These are phyloP conservation scores for Lacerta bilineata DNA, from an alignment of 2,797 vertebrate genomes.

Conservation along the genomic window DNA sequence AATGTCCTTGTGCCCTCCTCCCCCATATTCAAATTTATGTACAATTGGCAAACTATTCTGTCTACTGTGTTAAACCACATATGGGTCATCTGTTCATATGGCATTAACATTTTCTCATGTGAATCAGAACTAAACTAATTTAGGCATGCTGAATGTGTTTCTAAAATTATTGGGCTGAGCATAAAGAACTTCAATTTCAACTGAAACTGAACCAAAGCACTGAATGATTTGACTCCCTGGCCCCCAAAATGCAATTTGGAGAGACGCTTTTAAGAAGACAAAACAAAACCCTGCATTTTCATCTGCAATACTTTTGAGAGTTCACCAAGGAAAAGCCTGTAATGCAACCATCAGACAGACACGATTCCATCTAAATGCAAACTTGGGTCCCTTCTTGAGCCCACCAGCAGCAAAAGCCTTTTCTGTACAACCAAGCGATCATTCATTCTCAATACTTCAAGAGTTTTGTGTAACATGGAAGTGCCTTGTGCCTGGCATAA, in stretches of 20 bases:
- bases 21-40: background rate
- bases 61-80: background rate
- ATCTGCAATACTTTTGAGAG: slow-evolving; percentile 33
- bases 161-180: background rate
- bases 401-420: background rate
- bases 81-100: background rate
- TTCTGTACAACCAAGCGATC: slow-evolving; percentile 22
- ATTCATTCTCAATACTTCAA: slow-evolving; percentile 47
- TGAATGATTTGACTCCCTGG: background rate
- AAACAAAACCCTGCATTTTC: background rate
- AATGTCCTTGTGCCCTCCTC: background rate
- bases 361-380: slow-evolving; percentile 21
- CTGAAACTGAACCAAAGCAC: background rate
- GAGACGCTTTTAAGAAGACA: background rate
- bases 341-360: background rate
- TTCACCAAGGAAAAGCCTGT: slow-evolving; percentile 32
- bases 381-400: slow-evolving; percentile 47
- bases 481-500: slow-evolving; percentile 25
- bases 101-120: background rate
- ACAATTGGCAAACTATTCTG: background rate
- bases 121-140: background rate
- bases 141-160: background rate
- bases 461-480: slow-evolving; percentile 31
- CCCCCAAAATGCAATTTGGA: background rate
- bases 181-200: background rate